These are phyloP conservation scores for Cheilosia pagana DNA, from an alignment of 2,888 invertebrate species.

Conservation along the genomic window DNA sequence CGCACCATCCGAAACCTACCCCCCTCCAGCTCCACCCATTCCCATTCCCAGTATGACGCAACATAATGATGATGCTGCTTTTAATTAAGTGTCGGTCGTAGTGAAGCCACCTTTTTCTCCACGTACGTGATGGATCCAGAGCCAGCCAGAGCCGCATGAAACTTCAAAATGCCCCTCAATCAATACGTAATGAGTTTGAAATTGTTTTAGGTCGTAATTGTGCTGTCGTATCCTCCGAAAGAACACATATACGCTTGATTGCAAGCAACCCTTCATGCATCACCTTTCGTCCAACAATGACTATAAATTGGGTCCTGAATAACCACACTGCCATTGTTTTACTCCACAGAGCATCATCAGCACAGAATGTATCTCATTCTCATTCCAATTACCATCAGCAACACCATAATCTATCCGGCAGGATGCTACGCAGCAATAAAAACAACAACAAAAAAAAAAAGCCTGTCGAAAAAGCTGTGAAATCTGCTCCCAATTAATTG, in stretches of 20 bases:
- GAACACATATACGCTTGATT: constrained; percentile 13
- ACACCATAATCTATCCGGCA: constrained; percentile 55
- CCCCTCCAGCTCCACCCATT: not conserved
- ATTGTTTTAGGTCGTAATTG: constrained; percentile 77
- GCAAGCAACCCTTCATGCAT: constrained; percentile 32
- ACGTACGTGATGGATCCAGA: not conserved
- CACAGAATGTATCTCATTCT: constrained; percentile 46
- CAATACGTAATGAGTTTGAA: constrained; percentile 81
- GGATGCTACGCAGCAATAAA: not conserved
- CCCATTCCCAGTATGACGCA: not conserved
- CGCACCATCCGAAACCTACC: not conserved
- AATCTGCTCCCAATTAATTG: constrained; percentile 68
- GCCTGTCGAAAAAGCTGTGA: not conserved
- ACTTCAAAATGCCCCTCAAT: constrained; percentile 76
- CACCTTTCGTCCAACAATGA: constrained; percentile 64
- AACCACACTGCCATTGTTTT: constrained; percentile 49
- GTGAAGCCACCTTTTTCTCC: constrained; percentile 30
- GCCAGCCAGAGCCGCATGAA: constrained; percentile 37
- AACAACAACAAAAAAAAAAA: constrained; percentile 22
- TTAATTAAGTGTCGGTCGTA: constrained; percentile 72
- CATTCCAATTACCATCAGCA: constrained; percentile 46
- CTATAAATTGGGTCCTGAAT: constrained; percentile 74
- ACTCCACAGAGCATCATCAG: constrained; percentile 40
- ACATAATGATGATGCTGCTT: constrained; percentile 58
- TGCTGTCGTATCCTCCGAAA: constrained; percentile 12